Conservation (phyloP, 2,113 vertebrate genomes). For the Ivindomyrus marchei region DNA sequence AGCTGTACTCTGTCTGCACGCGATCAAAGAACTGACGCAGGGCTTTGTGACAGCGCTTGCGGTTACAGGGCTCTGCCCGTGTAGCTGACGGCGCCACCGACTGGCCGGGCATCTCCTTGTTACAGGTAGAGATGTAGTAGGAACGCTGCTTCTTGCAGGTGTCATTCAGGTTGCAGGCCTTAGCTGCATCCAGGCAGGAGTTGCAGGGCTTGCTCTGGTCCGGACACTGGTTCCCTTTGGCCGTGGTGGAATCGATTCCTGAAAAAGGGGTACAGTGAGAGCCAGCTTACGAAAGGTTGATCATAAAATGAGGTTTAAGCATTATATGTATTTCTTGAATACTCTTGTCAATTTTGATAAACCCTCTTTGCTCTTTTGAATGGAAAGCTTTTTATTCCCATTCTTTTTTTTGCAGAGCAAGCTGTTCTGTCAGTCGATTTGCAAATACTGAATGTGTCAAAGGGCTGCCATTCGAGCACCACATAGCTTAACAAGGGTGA, state of each 20-base stretch:
- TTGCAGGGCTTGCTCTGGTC: constrained; percentile 86
- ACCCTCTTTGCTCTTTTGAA: not conserved
- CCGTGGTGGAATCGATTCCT: constrained; percentile 67
- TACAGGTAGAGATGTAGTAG: constrained; percentile 82
- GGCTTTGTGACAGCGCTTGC: constrained; percentile 84
- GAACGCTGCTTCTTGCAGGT: constrained; percentile 84
- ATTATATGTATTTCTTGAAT: not conserved
- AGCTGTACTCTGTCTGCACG: constrained; percentile 78
- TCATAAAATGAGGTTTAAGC: constrained; percentile 4
- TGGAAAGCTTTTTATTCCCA: not conserved
- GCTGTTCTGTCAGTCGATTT: not conserved
- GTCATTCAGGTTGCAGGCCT: constrained; percentile 92
- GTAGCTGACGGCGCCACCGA: constrained; percentile 38
- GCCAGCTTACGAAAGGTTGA: not conserved
- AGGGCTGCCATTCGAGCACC: not conserved
- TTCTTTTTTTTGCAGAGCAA: not conserved
- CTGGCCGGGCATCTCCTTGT: constrained; percentile 55
- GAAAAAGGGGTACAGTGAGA: constrained; percentile 10
- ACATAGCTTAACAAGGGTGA: not conserved
- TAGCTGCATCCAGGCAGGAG: constrained; percentile 82
- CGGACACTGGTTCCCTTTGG: constrained; percentile 77
- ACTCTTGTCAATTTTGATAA: not conserved
- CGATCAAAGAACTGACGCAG: constrained; percentile 92
- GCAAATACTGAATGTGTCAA: not conserved
- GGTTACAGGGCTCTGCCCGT: constrained; percentile 69